Evolutionary conservation across 2,113 vertebrate genomes (phyloP), one percentile per base, ranked within the genome.

Genomic region (Chloropsis cyanopogon): DNA sequence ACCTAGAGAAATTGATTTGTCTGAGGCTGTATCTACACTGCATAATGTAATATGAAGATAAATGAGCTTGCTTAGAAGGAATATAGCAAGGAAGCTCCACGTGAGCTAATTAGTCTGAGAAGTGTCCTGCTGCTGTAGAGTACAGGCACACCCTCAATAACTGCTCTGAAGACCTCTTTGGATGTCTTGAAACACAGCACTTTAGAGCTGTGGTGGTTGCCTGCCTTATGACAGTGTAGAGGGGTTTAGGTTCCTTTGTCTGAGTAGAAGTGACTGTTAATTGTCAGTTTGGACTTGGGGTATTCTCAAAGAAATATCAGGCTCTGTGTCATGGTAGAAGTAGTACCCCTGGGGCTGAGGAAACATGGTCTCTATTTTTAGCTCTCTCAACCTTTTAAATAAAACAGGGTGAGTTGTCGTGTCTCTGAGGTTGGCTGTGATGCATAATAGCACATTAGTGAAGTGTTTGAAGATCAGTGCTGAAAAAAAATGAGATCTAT

Each of bases 61-160:
- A 91, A 91, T 76, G 87, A 76, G 28, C 73, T 94, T 87, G 61
- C 70, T 93, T n/a, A 82, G 70, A 82, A 82, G 69, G 79, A 79
- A 10, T 57, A 37, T 12, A 64, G 78, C 44, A 60, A 76, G 46
- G 46, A 53, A 91, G 39, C 78, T 87, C 61, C 41, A 23, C 8
- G 1, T 68, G 78, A 93, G 10, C 49, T 93, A 60, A 89, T 94
- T 89, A 93, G 44, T 82, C 61, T 82, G 87, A 52, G 57, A 82
- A 63, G 37, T 33, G 78, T 85, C 95, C 82, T 87, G 70, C 82
- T 89, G 84, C 63, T 87, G n/a, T 8, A 18, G 65, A 82, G 44
- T 69, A 37, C 24, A 56, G 73, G 56, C 78, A 72, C 23, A 41
- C 17, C 76, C 68, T 79, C 65, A 53, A 0, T 85, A 54, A 42